Conservation (phyloP, 2,797 vertebrate species). For the Amniataba percoides region DNA sequence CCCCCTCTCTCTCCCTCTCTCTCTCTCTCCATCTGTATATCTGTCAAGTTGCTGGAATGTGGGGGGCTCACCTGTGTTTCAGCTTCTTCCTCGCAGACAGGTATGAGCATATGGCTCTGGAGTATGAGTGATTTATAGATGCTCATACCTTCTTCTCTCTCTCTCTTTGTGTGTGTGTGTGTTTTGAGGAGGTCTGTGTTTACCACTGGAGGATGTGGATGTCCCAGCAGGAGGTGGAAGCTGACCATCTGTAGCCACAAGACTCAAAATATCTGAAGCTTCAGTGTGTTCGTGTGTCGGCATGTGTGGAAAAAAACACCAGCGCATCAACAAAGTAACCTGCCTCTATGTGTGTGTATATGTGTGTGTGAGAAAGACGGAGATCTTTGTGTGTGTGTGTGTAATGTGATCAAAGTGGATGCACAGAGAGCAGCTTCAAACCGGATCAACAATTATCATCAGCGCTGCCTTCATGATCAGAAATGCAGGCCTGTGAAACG, state of each 20-base stretch:
- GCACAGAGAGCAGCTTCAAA: constrained; percentile 15
- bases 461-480: constrained; percentile 32
- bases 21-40: constrained; percentile 58
- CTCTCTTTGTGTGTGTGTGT: background rate
- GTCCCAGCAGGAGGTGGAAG: constrained; percentile 61
- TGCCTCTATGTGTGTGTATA: constrained; percentile 13
- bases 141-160: constrained; percentile 28
- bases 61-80: constrained; percentile 76
- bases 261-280: constrained; percentile 57
- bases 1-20: background rate
- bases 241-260: constrained; percentile 70
- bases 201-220: constrained; percentile 48
- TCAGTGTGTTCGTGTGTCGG: constrained; percentile 14
- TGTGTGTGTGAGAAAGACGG: background rate
- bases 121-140: constrained; percentile 78
- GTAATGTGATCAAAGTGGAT: constrained; percentile 27
- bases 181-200: constrained; percentile 39
- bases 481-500: constrained; percentile 8
- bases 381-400: constrained; percentile 16
- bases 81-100: constrained; percentile 73
- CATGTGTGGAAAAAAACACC: constrained; percentile 12
- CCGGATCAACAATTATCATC: constrained; percentile 31
- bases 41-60: constrained; percentile 80
- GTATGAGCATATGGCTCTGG: constrained; percentile 76
- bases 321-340: constrained; percentile 20